Base-by-base conservation (phyloP, 2,797 vertebrate genomes). In the Allobates femoralis region DNA sequence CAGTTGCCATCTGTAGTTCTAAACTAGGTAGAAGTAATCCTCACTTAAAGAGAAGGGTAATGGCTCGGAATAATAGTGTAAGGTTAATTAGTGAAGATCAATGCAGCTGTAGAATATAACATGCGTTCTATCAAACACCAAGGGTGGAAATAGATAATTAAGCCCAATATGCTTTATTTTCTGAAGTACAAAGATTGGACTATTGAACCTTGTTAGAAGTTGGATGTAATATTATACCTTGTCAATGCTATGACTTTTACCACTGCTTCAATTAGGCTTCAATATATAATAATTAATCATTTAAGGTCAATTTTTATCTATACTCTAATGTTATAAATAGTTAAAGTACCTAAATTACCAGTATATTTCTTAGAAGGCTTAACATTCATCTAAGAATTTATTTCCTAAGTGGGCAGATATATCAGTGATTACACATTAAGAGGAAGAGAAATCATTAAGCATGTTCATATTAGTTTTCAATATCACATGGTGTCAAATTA, bases 61-160 rank as follows among this genome's bases (percentile, higher is more conserved):
- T 87, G 86, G 60, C 75, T 83, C 79, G 86, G 86, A 87, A 87
- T 87, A 87, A 87, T 84, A 84, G 81, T 79, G 86, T 62, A 79
- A 87, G 81, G 86, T 87, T 87, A 84, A 87, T 87, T 87, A 87
- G 81, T 79, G 41, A 79, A 84, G 81, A 87, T 87, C 86, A 87
- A 87, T 87, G 86, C 81, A 87, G 86, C 86, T 84, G 75, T 73
- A 79, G 74, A 79, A 78, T 87, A 79, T 73, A 64, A 79, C 84
- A 64, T 69, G 67, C 34, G 30, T 79, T 56, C 86, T 87, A 79
- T 84, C 66, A 87, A 84, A 86, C 69, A 32, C 41, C 53, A 84
- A 79, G 84, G 81, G 81, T 64, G 67, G 76, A 83, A 87, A 87
- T 71, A 87, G 81, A 77, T 79, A 84, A 87, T 87, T 79, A 84